Evolutionary conservation across 2,797 vertebrate genomes (phyloP), one percentile per base, ranked within the genome.

Genomic region (Adelosebastes latens): DNA sequence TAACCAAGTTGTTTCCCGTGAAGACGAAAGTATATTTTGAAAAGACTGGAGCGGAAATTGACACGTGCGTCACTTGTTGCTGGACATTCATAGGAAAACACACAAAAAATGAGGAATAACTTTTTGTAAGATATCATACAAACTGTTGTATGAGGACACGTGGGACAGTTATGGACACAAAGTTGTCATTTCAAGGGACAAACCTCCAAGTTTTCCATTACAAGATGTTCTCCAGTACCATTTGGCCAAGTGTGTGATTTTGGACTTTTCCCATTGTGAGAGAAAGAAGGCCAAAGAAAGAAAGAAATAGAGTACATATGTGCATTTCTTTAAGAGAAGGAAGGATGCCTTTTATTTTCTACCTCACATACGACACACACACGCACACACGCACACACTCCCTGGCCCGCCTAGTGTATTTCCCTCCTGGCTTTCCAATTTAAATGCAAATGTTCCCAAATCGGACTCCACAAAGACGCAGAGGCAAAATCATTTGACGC

Each of bases 381-480:
- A 42, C 29, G 46, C 29, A 53, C 72, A 61, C 34, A 72, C 76
- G 42, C 75, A 82, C 68, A 52, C 29, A 85, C 65, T 36, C 72
- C 24, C 24, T 8, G 29, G 81, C 81, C 85, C 55, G 74, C 83
- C 87, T 68, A 56, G 81, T 93, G 84, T 90, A 93, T 95, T 93
- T 92, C 87, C 91, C 89, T 91, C 82, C 82, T 87, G 90, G 94
- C 90, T 94, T 95, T 95, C 92, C 94, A 95, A 96, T 96, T 96
- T 96, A 96, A 96, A 96, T 96, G 95, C 95, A 95, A 96, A 96
- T 96, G 92, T 94, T 91, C 94, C 89, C 84, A 93, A 94, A 94
- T 92, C 86, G 93, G 91, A 94, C 94, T 94, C 91, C 86, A 87
- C 88, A 93, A 95, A 92, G 84, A 93, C 80, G 89, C 86, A 84